A percentile compares a stretch with the other conserved stretches of the same genome.
These are phyloP conservation scores for Phycodurus eques DNA, from an alignment of 2,113 vertebrate species.

Conservation along the genomic window DNA sequence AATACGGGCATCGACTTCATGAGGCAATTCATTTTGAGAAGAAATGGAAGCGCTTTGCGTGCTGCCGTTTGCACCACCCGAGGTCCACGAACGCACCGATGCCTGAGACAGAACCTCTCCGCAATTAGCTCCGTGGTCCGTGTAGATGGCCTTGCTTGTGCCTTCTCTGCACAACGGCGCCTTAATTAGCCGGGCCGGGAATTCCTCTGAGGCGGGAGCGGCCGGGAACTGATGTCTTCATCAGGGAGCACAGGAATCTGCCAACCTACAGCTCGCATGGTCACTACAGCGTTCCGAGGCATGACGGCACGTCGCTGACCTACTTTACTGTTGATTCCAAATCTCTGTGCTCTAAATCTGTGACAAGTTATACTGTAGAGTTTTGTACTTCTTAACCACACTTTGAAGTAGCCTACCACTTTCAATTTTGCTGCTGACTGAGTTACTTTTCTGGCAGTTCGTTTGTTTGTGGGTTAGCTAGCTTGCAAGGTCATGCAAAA, in stretches of 20 bases:
- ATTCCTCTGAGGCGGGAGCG: conserved; percentile 44
- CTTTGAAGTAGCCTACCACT: background rate
- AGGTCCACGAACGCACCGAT: conserved; percentile 25
- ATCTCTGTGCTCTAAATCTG: background rate
- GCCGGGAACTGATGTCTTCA: conserved; percentile 46
- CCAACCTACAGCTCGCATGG: conserved; percentile 7
- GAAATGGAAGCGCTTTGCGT: conserved; percentile 40
- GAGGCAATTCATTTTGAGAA: conserved; percentile 16
- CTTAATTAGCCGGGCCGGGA: conserved; percentile 68
- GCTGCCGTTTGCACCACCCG: conserved; percentile 16
- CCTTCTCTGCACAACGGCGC: conserved; percentile 33
- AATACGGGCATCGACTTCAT: conserved; percentile 14
- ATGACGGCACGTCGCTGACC: conserved; percentile 16
- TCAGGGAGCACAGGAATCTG: conserved; percentile 26
- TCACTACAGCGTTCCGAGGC: conserved; percentile 9
- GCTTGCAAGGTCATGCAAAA: background rate
- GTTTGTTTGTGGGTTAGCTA: background rate
- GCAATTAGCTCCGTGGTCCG: conserved; percentile 56
- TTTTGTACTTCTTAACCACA: background rate
- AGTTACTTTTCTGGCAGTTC: too few species aligned
- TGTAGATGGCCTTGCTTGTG: conserved; percentile 48
- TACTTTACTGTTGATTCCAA: conserved; percentile 5
- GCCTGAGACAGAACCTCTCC: conserved; percentile 44
- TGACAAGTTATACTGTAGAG: background rate
- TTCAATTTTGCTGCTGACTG: background rate